Evolutionary conservation across 2,113 vertebrate species (phyloP).

Genomic region (Pachypanchax playfairii): DNA sequence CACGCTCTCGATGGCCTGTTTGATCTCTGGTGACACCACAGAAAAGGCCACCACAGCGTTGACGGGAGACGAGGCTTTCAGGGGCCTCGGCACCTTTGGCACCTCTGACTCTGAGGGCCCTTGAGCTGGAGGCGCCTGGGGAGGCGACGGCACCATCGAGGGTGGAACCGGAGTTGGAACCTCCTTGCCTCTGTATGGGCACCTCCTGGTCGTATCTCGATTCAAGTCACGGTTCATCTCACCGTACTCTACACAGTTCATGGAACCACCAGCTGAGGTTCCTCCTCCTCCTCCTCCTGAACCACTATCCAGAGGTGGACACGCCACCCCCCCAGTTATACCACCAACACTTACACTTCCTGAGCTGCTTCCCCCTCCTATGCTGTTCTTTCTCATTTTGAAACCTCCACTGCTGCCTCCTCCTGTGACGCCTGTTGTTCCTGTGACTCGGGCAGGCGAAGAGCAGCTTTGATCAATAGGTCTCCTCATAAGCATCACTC

Average conservation of each 20-base stretch:
- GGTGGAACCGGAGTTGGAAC: constrained; percentile 76
- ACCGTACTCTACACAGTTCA: constrained; percentile 75
- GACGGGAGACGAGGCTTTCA: constrained; percentile 71
- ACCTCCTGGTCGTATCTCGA: constrained; percentile 65
- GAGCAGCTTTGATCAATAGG: constrained; percentile 80
- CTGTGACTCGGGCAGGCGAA: constrained; percentile 48
- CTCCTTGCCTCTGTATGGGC: constrained; percentile 73
- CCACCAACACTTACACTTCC: constrained; percentile 69
- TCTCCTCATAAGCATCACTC: constrained; percentile 87
- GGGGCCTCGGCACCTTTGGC: constrained; percentile 57
- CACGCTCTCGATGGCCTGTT: constrained; percentile 85
- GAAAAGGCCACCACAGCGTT: constrained; percentile 73
- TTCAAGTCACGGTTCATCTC: constrained; percentile 72
- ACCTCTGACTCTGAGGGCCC: constrained; percentile 62
- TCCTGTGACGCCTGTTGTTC: constrained; percentile 28
- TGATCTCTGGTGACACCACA: constrained; percentile 84
- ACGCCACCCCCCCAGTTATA: constrained; percentile 55
- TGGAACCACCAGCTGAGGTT: constrained; percentile 55
- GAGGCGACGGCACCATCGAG: constrained; percentile 45
- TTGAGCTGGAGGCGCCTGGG: constrained; percentile 46
- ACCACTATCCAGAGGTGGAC: constrained; percentile 49
- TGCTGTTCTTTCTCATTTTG: constrained; percentile 65
- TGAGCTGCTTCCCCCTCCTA: constrained; percentile 58
- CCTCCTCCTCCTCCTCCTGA: constrained; percentile 49
- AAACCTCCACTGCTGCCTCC: constrained; percentile 28